phyloP scores from a whole-genome alignment of 2,888 invertebrate genomes.

The Melanchra persicariae region DNA sequence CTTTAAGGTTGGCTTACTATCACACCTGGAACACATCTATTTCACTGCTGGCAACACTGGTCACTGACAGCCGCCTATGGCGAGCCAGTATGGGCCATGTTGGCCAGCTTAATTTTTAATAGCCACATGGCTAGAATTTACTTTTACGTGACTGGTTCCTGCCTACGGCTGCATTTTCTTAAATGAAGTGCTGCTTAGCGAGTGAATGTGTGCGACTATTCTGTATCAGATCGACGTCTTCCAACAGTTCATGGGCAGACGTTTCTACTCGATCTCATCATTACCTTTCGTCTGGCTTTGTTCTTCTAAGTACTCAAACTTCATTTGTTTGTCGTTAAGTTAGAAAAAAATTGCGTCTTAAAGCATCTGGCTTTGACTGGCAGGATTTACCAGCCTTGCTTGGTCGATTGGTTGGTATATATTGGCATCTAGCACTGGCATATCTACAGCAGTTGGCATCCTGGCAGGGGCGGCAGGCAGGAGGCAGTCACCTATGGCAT shows the following conservation, averaged over 20 bases:
- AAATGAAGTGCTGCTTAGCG: slow-evolving; percentile 2
- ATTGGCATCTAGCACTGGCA: slow-evolving; percentile 4
- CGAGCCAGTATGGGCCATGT: slow-evolving; percentile 24
- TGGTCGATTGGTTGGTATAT: slow-evolving; percentile 20
- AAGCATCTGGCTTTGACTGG: slow-evolving; percentile 4
- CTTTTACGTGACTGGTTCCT: slow-evolving; percentile 22
- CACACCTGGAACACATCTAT: slow-evolving; percentile 60
- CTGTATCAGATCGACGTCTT: background rate
- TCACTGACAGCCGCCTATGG: slow-evolving; percentile 28
- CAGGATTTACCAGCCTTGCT: slow-evolving; percentile 14
- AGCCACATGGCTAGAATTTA: slow-evolving; percentile 13
- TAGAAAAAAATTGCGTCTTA: background rate
- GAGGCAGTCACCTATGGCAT: slow-evolving; percentile 62
- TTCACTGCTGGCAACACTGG: slow-evolving; percentile 43
- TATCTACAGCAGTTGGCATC: slow-evolving; percentile 35
- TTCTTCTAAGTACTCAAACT: background rate
- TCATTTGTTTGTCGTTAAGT: background rate
- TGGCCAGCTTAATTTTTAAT: background rate
- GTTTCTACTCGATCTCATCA: background rate
- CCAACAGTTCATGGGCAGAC: background rate
- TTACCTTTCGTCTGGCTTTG: background rate
- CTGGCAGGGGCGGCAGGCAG: slow-evolving; percentile 32
- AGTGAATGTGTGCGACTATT: slow-evolving; percentile 6
- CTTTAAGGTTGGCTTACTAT: slow-evolving; percentile 55
- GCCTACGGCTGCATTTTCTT: slow-evolving; percentile 34